phyloP scores from a whole-genome alignment of 2,797 vertebrate genomes.

The Coilia nasus region DNA sequence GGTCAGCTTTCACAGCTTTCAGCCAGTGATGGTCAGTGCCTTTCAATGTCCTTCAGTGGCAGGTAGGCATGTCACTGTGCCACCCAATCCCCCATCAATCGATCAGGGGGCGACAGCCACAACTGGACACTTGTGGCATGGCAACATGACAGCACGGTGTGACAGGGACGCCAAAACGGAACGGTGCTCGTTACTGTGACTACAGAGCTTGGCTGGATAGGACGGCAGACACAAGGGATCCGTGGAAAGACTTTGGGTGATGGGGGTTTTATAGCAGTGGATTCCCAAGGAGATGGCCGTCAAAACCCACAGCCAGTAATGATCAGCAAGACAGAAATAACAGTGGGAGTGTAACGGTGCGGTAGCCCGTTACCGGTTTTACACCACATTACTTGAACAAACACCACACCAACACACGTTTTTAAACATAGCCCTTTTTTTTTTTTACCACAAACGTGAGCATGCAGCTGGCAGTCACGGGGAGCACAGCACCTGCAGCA shows the following conservation, averaged over 20 bases:
- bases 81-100: background rate
- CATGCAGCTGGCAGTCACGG: no score
- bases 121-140: conserved; percentile 37
- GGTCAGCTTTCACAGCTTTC: background rate
- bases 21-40: background rate
- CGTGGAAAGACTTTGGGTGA: background rate
- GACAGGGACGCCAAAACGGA: conserved; percentile 46
- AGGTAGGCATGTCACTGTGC: background rate
- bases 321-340: conserved; percentile 39
- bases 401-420: no score
- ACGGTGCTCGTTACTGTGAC: conserved; percentile 36
- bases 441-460: no score
- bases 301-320: conserved; percentile 41
- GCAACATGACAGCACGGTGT: conserved; percentile 44
- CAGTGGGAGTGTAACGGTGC: no score
- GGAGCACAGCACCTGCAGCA: no score
- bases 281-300: conserved; percentile 35
- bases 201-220: conserved; percentile 28
- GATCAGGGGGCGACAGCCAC: conserved; percentile 33
- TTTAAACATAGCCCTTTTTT: no score
- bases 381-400: no score
- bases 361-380: no score
- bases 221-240: conserved; percentile 17
- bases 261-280: background rate
- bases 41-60: background rate